Base-by-base conservation (phyloP, 2,113 vertebrate species). In the Oxygymnocypris stewartii region DNA sequence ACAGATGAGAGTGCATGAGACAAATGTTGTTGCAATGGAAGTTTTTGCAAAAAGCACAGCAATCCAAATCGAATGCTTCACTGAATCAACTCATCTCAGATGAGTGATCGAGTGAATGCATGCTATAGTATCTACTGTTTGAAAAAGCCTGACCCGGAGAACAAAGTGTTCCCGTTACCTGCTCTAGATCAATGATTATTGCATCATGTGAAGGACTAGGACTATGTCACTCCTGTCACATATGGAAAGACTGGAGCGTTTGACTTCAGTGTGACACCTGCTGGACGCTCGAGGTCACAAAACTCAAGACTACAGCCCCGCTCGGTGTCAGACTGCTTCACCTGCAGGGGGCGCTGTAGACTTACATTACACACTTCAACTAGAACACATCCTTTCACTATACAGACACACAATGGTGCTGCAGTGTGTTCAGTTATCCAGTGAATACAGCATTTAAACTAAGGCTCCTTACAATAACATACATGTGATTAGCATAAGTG, bases 291-390 rank as follows among this genome's bases (percentile, higher is more conserved):
- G 2, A 3, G n/a, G 9, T 9, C 4, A 4, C 12, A 42, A 42
- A 76, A 6, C 11, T 42, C 16, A 82, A 16, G 4, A 12, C 2
- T 42, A 4, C 20, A 25, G 54, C 18, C 23, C 6, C 2, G 20
- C 54, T 61, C 57, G 0, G 6, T 25, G 28, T 13, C 4, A 8
- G 0, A 5, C 35, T 28, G 78, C 12, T 42, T 0, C 2, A 28
- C 86, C 37, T 82, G 11, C 86, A 89, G 88, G 88, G 42, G 83
- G 88, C 79, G 44, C 85, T 79, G 25, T 4, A 51, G 49, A 14
- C 49, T 51, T 51, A 51, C 1, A 51, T 5, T 16, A 51, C 49
- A 49, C 49, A 16, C 49, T 51, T 51, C 49, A 13, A 13, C 47
- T 1, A 4, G 13, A 3, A 49, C 4, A 12, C 47, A 13, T 13